Conservation (phyloP, 2,113 vertebrate species). For the Bos indicus region DNA sequence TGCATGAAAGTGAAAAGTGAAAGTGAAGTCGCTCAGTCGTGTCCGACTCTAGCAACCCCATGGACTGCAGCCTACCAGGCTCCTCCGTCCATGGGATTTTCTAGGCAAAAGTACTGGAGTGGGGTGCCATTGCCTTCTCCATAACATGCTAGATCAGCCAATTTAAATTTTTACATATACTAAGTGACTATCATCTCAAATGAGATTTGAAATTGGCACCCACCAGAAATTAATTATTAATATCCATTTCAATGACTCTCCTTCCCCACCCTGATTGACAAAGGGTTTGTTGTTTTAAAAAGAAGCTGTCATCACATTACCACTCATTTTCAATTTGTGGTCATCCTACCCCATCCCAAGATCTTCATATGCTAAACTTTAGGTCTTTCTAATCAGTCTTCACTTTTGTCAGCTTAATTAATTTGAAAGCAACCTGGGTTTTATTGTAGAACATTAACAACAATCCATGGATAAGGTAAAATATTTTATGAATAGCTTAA, state of each 20-base stretch:
- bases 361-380: neutral
- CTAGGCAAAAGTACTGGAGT: too few relatives aligned
- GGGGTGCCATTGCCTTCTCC: too few relatives aligned
- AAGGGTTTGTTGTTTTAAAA: neutral
- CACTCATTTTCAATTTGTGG: neutral
- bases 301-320: neutral
- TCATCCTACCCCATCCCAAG: neutral
- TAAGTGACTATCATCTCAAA: neutral
- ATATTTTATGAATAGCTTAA: conserved; percentile 23
- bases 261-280: neutral
- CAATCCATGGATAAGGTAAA: neutral
- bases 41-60: too few relatives aligned
- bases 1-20: too few relatives aligned
- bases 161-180: neutral
- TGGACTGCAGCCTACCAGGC: too few relatives aligned
- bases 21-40: too few relatives aligned
- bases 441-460: neutral
- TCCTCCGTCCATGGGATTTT: too few relatives aligned
- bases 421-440: neutral
- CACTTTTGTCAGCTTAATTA: conserved; percentile 23
- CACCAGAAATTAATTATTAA: neutral
- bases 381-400: neutral
- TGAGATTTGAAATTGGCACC: neutral
- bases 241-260: neutral
- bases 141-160: neutral